Base-by-base conservation (phyloP, 2,797 vertebrate species). In the Pagetopsis macropterus region DNA sequence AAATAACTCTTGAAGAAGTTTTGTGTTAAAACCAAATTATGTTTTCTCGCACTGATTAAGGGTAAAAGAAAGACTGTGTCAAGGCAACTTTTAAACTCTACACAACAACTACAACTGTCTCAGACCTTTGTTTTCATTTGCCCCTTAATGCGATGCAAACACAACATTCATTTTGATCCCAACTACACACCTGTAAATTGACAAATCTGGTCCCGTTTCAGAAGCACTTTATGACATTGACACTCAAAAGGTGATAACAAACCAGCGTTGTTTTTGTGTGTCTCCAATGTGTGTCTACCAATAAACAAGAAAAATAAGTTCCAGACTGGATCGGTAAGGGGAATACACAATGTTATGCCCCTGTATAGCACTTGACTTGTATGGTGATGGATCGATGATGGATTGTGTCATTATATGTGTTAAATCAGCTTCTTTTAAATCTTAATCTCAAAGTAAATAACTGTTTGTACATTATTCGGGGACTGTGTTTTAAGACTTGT, bases 361-460 rank as follows among this genome's bases (percentile, higher is more conserved):
- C 94, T 99, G 40, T 98, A 98, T 94, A 46, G 97, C 96, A 0
- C 88, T 98, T 79, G 97, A 98, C 74, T 83, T 99, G 48, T 95
- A 99, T 55, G 98, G 98, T 80, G 97, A 99, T 65, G 97, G 97
- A 0, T 92, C 54, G 98, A 97, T 80, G 97, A 99, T 67, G 97
- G 97, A 0, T 92, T 96, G 51, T 99, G 97, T 84, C 95, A 88
- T 43, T 96, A 95, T 43, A 94, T 85, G 71, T 99, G 97, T 27
- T 99, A 84, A 89, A 65, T 2, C 2, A 2, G 2, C 10, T 16
- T 10, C 4, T 56, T 48, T 11, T 14, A 27, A 27, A 9, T 37
- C 33, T 17, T 14, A 41, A 51, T 50, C 9, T 66, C 51, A 2
- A 4, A 56, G 41, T 11, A 11, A 76, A 19, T 9, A 4, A 1